A percentile compares a stretch with the other conserved stretches of the same genome.
These are phyloP conservation scores for Noturus placidus DNA, from an alignment of 2,113 vertebrate genomes.

Conservation along the genomic window DNA sequence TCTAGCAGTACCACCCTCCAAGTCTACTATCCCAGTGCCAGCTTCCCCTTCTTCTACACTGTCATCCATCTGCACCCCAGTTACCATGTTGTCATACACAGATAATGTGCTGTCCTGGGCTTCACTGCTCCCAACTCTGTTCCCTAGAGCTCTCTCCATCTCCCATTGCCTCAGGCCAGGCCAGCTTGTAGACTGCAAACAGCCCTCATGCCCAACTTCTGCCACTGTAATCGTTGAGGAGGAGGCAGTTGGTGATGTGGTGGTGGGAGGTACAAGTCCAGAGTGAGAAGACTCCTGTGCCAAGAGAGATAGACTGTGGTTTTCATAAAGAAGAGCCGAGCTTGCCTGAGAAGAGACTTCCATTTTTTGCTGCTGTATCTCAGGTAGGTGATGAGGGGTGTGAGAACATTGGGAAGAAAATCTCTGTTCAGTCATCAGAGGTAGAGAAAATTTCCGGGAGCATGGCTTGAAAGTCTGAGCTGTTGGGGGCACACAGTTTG, in stretches of 20 bases:
- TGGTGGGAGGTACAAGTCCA: constrained; percentile 1
- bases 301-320: constrained; percentile 1
- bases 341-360: constrained; percentile 18
- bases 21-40: constrained; percentile 26
- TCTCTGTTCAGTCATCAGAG: constrained; percentile 60
- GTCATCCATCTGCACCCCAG: constrained; percentile 33
- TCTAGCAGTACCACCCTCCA: constrained; percentile 44
- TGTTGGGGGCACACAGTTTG: constrained; percentile 40
- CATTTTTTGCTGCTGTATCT: constrained; percentile 34
- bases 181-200: constrained; percentile 69
- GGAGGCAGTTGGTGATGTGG: constrained; percentile 27
- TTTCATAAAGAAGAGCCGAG: constrained; percentile 35
- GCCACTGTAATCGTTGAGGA: constrained; percentile 30
- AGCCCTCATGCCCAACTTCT: constrained; percentile 54
- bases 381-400: constrained; percentile 3
- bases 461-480: constrained; percentile 51
- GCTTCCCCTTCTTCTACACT: constrained; percentile 39
- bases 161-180: constrained; percentile 60
- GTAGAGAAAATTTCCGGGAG: constrained; percentile 68
- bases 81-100: constrained; percentile 63
- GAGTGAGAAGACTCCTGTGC: constrained; percentile 12
- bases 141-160: constrained; percentile 39
- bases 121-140: constrained; percentile 54
- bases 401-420: constrained; percentile 43
- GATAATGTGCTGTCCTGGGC: constrained; percentile 66